Evolutionary conservation across 2,888 invertebrate genomes (phyloP).

Genomic region (Orchestes rusci): DNA sequence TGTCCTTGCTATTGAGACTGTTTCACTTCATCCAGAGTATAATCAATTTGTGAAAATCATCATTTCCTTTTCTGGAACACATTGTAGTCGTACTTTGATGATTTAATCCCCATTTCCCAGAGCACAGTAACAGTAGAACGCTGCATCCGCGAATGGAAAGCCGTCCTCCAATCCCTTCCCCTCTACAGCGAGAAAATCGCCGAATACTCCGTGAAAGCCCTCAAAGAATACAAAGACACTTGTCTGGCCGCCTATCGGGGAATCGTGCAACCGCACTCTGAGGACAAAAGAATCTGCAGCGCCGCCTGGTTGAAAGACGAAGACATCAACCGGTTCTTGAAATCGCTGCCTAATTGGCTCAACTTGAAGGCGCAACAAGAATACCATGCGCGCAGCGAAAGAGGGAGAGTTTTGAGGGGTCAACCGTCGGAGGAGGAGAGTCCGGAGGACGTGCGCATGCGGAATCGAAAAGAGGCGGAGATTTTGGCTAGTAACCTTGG

Average conservation of each 20-base stretch:
- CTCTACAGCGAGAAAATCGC: conserved; percentile 69
- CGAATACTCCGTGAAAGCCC: conserved; percentile 61
- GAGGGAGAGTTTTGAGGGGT: conserved; percentile 40
- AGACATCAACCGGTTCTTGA: conserved; percentile 88
- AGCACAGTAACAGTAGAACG: conserved; percentile 67
- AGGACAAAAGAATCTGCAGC: conserved; percentile 72
- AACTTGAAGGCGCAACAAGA: conserved; percentile 53
- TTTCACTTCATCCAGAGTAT: too few relatives aligned
- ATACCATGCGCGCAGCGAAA: conserved; percentile 40
- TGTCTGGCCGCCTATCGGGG: conserved; percentile 67
- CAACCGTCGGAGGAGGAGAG: conserved; percentile 64
- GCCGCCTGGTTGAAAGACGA: conserved; percentile 91
- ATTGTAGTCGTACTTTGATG: too few relatives aligned
- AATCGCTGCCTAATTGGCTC: conserved; percentile 74
- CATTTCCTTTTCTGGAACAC: too few relatives aligned
- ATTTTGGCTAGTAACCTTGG: conserved; percentile 84
- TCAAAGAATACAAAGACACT: conserved; percentile 67
- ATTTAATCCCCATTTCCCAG: conserved; percentile 42
- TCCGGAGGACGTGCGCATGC: conserved; percentile 67
- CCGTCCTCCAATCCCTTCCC: conserved; percentile 63
- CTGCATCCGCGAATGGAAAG: conserved; percentile 58
- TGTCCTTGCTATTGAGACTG: too few relatives aligned
- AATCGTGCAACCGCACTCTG: conserved; percentile 70
- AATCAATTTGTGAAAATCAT: too few relatives aligned
- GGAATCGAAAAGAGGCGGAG: conserved; percentile 84